A percentile compares a stretch with the other conserved stretches of the same genome.
Conservation (phyloP, 2,888 invertebrate genomes). For the Orthosia gracilis region DNA sequence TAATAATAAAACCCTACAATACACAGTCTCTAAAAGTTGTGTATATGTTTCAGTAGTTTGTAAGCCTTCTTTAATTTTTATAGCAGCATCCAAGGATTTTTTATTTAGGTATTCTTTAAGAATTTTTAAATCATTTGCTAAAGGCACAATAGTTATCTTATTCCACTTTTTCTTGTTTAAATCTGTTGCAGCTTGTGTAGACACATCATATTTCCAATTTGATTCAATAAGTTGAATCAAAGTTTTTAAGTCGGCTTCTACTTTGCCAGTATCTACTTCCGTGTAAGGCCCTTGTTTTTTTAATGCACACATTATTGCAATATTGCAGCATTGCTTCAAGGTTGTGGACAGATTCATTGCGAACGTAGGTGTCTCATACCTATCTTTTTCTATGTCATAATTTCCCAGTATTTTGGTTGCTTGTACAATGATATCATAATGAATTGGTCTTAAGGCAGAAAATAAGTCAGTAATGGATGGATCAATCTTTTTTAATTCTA, state of each 20-base stretch:
- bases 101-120: constrained; percentile 41
- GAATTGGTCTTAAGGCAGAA: constrained; percentile 50
- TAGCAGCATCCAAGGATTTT: constrained; percentile 49
- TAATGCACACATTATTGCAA: constrained; percentile 63
- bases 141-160: constrained; percentile 63
- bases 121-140: constrained; percentile 63
- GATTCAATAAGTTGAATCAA: constrained; percentile 33
- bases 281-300: constrained; percentile 31
- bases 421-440: constrained; percentile 62
- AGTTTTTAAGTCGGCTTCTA: constrained; percentile 62
- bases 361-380: constrained; percentile 63
- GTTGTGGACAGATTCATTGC: constrained; percentile 67
- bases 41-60: too few relatives aligned
- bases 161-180: constrained; percentile 65
- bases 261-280: constrained; percentile 55
- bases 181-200: constrained; percentile 65
- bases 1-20: too few relatives aligned
- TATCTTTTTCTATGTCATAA: constrained; percentile 56
- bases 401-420: constrained; percentile 55
- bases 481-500: constrained; percentile 62
- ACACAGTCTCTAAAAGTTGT: too few relatives aligned
- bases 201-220: constrained; percentile 63
- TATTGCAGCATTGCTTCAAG: constrained; percentile 69
- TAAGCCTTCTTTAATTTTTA: constrained; percentile 52
- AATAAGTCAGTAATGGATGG: constrained; percentile 51